Base-by-base conservation (phyloP, 2,888 invertebrate genomes). In the Lepidonotus clava region DNA sequence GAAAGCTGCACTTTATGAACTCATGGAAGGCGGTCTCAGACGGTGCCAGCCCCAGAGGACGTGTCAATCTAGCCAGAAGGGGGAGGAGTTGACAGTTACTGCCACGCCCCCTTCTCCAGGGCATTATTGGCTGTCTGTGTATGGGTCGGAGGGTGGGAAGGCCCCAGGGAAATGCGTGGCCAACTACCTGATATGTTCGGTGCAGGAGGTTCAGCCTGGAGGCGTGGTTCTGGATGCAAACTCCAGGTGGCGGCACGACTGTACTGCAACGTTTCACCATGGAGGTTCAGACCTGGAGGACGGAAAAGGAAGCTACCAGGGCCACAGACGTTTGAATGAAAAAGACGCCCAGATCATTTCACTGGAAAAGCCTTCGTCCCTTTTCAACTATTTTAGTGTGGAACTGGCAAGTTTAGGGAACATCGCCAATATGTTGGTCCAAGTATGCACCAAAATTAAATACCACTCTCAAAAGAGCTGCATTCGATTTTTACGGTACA, bases 81-180 rank as follows among this genome's bases (percentile, higher is more conserved):
- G 61, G 4, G 28, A 28, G 61, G 28, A 28, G 61, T 4, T 40
- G 24, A 40, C n/a, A 24, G 24, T 76, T 34, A 36, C n/a, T 6
- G 24, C 76, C 38, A 40, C 38, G 40, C 76, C 76, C 1, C 76
- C 76, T 18, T 6, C 36, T 40, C 34, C 8, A 2, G 38, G 76
- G 2, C 76, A 76, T 38, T 76, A 76, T 24, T 76, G 76, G 76
- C 24, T 76, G 38, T 40, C 76, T 76, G 24, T 76, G 1, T 76
- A 76, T 40, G 76, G 38, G 1, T 76, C 38, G 36, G 14, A n/a
- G 21, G 76, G 28, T 38, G n/a, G 6, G 6, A 18, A 76, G 4
- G 18, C 38, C 14, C 38, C 32, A 21, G 40, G 28, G 21, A 76
- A 6, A 5, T 76, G 76, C 24, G 36, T 76, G 14, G 32, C 76